Conservation (phyloP, 2,888 invertebrate species). For the Eurois occulta region DNA sequence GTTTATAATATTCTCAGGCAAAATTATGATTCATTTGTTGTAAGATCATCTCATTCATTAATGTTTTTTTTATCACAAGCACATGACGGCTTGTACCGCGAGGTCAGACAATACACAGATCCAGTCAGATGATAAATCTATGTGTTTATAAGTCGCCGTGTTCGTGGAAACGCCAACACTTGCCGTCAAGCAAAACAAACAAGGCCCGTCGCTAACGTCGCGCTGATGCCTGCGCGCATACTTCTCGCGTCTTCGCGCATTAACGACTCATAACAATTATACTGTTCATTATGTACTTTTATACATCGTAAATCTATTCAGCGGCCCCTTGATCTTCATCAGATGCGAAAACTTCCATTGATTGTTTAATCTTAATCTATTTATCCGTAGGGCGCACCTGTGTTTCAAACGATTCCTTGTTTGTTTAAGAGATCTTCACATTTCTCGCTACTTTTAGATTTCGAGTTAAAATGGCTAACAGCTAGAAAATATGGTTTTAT, state of each 20-base stretch:
- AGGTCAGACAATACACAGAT: conserved; percentile 54
- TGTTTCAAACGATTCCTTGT: conserved; percentile 43
- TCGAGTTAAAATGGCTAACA: conserved; percentile 6
- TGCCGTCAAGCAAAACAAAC: conserved; percentile 66
- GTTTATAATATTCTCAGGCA: conserved; percentile 27
- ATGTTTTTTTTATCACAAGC: conserved; percentile 35
- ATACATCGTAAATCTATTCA: conserved; percentile 63
- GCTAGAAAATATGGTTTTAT: conserved; percentile 3
- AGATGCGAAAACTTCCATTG: conserved; percentile 46
- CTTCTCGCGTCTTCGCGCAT: conserved; percentile 58
- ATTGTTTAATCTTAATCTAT: conserved; percentile 45
- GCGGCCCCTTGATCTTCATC: conserved; percentile 55
- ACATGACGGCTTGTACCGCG: conserved; percentile 40
- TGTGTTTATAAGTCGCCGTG: conserved; percentile 62
- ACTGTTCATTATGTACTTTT: conserved; percentile 65
- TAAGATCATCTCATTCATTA: conserved; percentile 33
- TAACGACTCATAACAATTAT: conserved; percentile 68
- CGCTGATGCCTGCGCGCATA: conserved; percentile 45
- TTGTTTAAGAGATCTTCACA: conserved; percentile 38
- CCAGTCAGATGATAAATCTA: conserved; percentile 58
- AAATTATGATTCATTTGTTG: conserved; percentile 20
- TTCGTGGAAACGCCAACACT: conserved; percentile 65
- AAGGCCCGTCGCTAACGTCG: conserved; percentile 30
- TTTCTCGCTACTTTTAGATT: conserved; percentile 17
- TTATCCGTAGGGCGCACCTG: conserved; percentile 54